Evolutionary conservation across 2,888 invertebrate genomes (phyloP).

Genomic region (Dicranocentrus wangi): DNA sequence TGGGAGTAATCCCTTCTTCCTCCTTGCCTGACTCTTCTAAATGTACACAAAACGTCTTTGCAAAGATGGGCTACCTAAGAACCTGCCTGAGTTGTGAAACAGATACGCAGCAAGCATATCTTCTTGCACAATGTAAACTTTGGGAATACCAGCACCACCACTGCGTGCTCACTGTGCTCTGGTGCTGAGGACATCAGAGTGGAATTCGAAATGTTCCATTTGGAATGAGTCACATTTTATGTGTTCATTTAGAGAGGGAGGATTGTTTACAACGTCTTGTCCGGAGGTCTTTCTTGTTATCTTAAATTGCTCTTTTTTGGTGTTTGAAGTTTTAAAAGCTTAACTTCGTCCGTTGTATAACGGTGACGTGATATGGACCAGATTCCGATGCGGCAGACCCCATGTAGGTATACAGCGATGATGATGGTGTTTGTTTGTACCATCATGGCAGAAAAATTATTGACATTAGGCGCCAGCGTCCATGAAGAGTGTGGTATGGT

Average conservation of each 20-base stretch:
- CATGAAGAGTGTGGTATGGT: conserved; percentile 1
- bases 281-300: conserved; percentile 41
- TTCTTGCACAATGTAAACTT: no score
- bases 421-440: not conserved
- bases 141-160: no score
- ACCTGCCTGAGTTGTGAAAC: no score
- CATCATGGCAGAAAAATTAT: conserved; percentile 11
- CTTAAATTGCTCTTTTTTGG: conserved; percentile 28
- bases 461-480: conserved; percentile 37
- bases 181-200: no score
- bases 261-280: conserved; percentile 53
- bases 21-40: not conserved
- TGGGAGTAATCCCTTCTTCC: conserved; percentile 42
- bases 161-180: no score
- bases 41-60: conserved; percentile 13
- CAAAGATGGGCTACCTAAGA: no score
- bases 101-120: no score
- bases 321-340: conserved; percentile 41
- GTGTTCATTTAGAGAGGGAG: conserved; percentile 36
- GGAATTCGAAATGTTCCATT: conserved; percentile 42
- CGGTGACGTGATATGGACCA: conserved; percentile 5
- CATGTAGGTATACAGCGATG: no score
- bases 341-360: conserved; percentile 1
- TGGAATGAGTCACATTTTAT: conserved; percentile 49
- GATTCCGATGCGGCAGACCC: not conserved